Conservation (phyloP, 1,140 invertebrate species). For the Nylanderia fulva region DNA sequence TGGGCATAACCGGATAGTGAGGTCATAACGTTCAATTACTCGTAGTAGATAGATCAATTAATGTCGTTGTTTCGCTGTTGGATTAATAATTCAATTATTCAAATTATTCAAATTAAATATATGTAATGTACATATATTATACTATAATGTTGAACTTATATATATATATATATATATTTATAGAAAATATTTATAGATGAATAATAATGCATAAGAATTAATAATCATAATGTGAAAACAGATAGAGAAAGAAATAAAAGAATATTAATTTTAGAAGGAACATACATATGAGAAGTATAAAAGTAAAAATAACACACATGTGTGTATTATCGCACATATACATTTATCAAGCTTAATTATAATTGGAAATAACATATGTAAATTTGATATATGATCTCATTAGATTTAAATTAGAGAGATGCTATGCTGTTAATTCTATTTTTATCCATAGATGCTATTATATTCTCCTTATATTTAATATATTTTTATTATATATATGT, state of each 20-base stretch:
- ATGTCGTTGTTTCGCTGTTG: not conserved
- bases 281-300: not conserved
- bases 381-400: not conserved
- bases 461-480: not conserved
- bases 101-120: no score
- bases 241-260: not conserved
- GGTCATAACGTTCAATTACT: not conserved
- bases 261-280: conserved; percentile 7
- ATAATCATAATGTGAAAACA: no score
- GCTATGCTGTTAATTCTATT: not conserved
- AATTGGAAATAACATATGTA: not conserved
- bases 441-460: not conserved
- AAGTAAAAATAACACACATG: not conserved
- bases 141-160: not conserved
- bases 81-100: not conserved
- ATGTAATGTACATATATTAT: not conserved
- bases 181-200: not conserved
- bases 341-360: not conserved
- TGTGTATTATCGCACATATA: no score
- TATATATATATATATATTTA: no score
- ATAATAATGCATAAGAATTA: no score
- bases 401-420: not conserved
- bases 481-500: not conserved
- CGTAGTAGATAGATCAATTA: not conserved
- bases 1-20: not conserved